Evolutionary conservation across 2,888 invertebrate genomes (phyloP), one percentile per base, ranked within the genome.

Genomic region (Pasiphila rectangulata): DNA sequence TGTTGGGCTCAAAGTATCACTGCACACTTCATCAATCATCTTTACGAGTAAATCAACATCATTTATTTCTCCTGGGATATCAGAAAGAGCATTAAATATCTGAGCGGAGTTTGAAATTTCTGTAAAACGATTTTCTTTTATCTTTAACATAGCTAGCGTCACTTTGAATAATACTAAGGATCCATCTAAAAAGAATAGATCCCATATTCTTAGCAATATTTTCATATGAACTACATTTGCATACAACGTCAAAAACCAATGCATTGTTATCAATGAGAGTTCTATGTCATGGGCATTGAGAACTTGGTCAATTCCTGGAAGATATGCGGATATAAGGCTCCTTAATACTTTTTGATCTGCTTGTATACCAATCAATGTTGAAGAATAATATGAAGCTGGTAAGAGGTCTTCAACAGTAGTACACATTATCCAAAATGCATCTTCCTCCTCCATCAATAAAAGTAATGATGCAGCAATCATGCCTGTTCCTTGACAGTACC

Each of bases 341-440:
- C 97, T 92, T 61, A 99, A 90, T n/a, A 99, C 98, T 69, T 95
- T 92, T 83, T 99, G 98, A 79, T 99, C 98, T 15, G 98, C 98
- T 90, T 98, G 96, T 55, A 96, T 94, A 36, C 96, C 94, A 91
- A 98, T 92, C 46, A 99, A 90, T 23, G 97, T 97, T 50, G 96
- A 96, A 46, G 97, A 97, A 81, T 98, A 99, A 84, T 98, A 99
- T 1, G 98, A 98, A 40, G 99, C 97, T 23, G 99, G 99, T 55
- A 99, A 87, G 7, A 99, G 90, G 82, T 99, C 98, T 90, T 99
- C 99, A n/a, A 99, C 97, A 64, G 99, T 96, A 2, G 98, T 95
- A 62, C 97, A 96, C 96, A 99, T 97, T 86, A 98, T 95, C 99
- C 99, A 99, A 89, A 99, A 99, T 25, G 97, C 95, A 84, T 98